A percentile compares a stretch with the other conserved stretches of the same genome.
Evolutionary conservation across 1,140 invertebrate species (phyloP).

Genomic region (Bradynema listronoti): DNA sequence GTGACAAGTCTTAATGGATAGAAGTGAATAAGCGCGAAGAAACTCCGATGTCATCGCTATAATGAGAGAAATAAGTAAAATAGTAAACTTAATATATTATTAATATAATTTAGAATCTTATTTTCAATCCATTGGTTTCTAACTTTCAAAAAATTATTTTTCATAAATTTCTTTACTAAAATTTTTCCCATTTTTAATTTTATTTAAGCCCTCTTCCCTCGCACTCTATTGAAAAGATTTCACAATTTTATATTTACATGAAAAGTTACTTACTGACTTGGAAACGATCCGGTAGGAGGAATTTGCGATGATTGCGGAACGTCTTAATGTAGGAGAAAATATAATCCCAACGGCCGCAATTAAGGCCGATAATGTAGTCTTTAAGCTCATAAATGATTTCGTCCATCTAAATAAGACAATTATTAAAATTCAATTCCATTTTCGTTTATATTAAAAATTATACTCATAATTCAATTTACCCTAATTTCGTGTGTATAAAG

Average conservation of each 20-base stretch:
- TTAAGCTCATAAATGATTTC: conserved; percentile 67
- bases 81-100: no score
- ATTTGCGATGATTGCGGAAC: conserved; percentile 62
- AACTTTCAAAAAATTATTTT: no score
- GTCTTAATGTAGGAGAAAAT: conserved; percentile 67
- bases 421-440: conserved; percentile 13
- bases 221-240: no score
- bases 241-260: conserved; percentile 7
- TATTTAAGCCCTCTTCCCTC: no score
- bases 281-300: conserved; percentile 67
- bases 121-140: no score
- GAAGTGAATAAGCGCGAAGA: conserved; percentile 65
- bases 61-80: conserved; percentile 11
- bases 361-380: conserved; percentile 68
- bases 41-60: conserved; percentile 65
- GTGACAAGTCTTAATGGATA: conserved; percentile 66
- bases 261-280: conserved; percentile 53
- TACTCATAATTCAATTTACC: no score
- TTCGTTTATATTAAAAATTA: not conserved
- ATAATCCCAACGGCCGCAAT: conserved; percentile 73
- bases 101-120: no score
- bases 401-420: conserved; percentile 65
- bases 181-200: no score
- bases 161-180: no score
- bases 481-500: no score